These are phyloP conservation scores for Empis stercorea DNA, from an alignment of 2,888 invertebrate genomes.

Conservation along the genomic window DNA sequence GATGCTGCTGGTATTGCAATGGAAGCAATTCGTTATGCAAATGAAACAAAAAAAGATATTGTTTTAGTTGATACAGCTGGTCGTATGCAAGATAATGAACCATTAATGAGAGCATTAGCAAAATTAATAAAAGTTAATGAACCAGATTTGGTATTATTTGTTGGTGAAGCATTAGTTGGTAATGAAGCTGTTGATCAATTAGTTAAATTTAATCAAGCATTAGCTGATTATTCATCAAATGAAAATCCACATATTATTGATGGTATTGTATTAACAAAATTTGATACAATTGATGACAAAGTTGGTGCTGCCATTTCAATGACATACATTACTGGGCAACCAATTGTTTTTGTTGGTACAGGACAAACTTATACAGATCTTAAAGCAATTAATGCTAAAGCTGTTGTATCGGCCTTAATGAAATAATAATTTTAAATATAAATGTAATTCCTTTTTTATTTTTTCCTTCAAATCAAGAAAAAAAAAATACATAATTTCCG, in stretches of 20 bases:
- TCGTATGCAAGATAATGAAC: slow-evolving; percentile 99
- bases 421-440: slow-evolving; percentile 44
- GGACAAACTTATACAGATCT: slow-evolving; percentile 98
- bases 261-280: slow-evolving; percentile 98
- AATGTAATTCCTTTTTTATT: neutral
- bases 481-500: too few species aligned
- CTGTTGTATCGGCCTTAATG: slow-evolving; percentile 92
- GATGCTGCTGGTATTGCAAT: slow-evolving; percentile 97
- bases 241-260: slow-evolving; percentile 85
- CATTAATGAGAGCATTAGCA: slow-evolving; percentile 92
- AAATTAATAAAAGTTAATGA: slow-evolving; percentile 96
- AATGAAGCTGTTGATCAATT: slow-evolving; percentile 99
- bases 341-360: slow-evolving; percentile 87
- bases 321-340: slow-evolving; percentile 99
- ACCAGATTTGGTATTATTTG: slow-evolving; percentile 97
- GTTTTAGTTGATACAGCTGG: slow-evolving; percentile 98
- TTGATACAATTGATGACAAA: slow-evolving; percentile 99
- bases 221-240: slow-evolving; percentile 79
- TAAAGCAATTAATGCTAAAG: slow-evolving; percentile 89
- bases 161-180: slow-evolving; percentile 98
- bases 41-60: slow-evolving; percentile 70
- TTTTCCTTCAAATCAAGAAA: too few species aligned
- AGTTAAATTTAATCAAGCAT: slow-evolving; percentile 95
- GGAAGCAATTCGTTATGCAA: slow-evolving; percentile 87
- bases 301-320: slow-evolving; percentile 99